A percentile compares a stretch with the other conserved stretches of the same genome.
These are phyloP conservation scores for Columbina picui DNA, from an alignment of 2,113 vertebrate species.

Conservation along the genomic window DNA sequence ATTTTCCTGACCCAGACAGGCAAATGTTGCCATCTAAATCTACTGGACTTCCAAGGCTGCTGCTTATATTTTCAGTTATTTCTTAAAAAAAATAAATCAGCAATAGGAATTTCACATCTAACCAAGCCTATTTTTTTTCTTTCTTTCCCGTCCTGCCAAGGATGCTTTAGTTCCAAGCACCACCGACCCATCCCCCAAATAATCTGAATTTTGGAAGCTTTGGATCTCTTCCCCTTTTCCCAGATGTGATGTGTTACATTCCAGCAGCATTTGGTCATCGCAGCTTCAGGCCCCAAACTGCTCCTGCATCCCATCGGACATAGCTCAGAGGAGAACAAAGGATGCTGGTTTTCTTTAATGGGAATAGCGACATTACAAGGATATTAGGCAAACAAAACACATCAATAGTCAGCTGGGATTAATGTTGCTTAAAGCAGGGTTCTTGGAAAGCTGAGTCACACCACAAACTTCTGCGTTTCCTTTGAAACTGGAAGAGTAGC, in stretches of 20 bases:
- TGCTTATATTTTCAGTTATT: not conserved
- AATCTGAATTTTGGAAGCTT: not conserved
- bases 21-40: not conserved
- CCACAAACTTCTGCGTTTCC: not conserved
- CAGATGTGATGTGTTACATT: constrained; percentile 68
- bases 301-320: not conserved
- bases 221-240: not conserved
- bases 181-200: not conserved
- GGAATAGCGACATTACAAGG: not conserved
- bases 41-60: not conserved
- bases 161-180: not conserved
- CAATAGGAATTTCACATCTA: not conserved
- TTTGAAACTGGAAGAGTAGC: not conserved
- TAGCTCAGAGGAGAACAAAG: constrained; percentile 40
- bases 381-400: constrained; percentile 8
- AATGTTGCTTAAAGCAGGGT: not conserved
- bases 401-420: not conserved
- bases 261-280: constrained; percentile 22
- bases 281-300: not conserved
- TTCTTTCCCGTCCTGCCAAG: not conserved
- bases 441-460: constrained; percentile 55
- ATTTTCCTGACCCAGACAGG: not conserved
- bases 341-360: not conserved
- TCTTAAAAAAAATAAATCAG: not conserved
- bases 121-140: not conserved